Conservation (phyloP, 2,113 vertebrate genomes). For the Hippocampus barbouri region DNA sequence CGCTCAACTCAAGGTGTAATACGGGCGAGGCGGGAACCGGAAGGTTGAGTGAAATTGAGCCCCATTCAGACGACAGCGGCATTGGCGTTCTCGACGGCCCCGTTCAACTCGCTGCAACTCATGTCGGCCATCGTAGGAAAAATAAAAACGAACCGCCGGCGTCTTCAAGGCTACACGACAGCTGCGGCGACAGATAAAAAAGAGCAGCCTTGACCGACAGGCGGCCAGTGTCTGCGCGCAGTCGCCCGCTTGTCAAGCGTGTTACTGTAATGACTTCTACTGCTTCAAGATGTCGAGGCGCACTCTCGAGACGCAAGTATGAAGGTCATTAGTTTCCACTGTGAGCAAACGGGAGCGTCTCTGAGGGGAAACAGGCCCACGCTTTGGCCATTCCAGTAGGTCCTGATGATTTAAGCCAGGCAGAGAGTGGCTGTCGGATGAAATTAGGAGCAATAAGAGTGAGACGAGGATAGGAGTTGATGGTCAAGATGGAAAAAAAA, state of each 20-base stretch:
- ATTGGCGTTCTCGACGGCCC: constrained; percentile 3
- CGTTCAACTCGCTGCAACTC: constrained; percentile 5
- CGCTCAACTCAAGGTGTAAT: background rate
- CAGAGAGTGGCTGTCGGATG: constrained; percentile 52
- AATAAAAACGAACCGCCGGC: constrained; percentile 5
- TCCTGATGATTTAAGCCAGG: constrained; percentile 65
- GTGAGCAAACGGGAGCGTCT: constrained; percentile 70
- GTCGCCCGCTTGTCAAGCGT: constrained; percentile 51
- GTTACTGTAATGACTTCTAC: constrained; percentile 62
- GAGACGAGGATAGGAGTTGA: constrained; percentile 27
- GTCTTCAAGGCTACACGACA: constrained; percentile 41
- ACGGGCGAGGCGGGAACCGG: background rate
- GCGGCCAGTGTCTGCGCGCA: constrained; percentile 35
- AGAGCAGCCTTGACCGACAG: constrained; percentile 39
- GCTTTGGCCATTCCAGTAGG: constrained; percentile 55
- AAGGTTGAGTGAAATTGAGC: background rate
- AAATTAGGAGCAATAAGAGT: constrained; percentile 41
- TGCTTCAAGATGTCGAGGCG: constrained; percentile 65
- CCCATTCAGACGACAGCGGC: constrained; percentile 7
- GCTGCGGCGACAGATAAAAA: constrained; percentile 38
- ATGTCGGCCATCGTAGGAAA: constrained; percentile 14
- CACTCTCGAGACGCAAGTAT: constrained; percentile 60
- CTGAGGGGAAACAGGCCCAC: constrained; percentile 66
- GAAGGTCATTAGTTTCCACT: constrained; percentile 71
- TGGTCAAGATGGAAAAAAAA: constrained; percentile 44